Evolutionary conservation across 2,113 vertebrate genomes (phyloP).

Genomic region (Crypturellus undulatus): DNA sequence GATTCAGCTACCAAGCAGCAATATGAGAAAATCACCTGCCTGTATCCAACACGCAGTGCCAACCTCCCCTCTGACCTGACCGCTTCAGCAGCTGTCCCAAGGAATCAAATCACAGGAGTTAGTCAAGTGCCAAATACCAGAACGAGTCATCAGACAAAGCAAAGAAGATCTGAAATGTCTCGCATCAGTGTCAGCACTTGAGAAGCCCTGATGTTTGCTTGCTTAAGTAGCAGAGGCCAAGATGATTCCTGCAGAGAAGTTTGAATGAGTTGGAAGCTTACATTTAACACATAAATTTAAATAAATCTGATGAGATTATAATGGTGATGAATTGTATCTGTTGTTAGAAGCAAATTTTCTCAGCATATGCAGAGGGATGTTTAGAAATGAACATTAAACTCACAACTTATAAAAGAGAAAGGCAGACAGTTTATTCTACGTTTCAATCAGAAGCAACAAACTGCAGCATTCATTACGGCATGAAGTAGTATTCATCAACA

Average conservation of each 20-base stretch:
- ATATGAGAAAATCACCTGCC: neutral
- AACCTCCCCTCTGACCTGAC: neutral
- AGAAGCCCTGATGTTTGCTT: neutral
- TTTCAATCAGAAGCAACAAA: constrained; percentile 19
- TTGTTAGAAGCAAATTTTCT: constrained; percentile 3
- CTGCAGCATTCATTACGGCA: neutral
- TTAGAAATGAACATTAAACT: constrained; percentile 13
- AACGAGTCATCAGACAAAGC: neutral
- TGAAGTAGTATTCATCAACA: neutral
- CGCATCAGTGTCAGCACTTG: neutral
- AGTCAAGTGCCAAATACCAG: neutral
- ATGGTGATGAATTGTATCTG: neutral
- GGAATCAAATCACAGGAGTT: neutral
- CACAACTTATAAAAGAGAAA: neutral
- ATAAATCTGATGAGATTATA: neutral
- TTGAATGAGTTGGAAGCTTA: neutral
- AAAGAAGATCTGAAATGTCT: neutral
- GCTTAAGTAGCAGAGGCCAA: neutral
- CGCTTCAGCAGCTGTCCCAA: neutral
- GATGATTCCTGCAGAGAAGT: neutral
- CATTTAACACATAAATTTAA: neutral
- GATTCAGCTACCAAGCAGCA: neutral
- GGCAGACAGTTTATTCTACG: neutral
- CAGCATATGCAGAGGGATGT: neutral
- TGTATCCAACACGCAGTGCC: neutral